Base-by-base conservation (phyloP, 2,797 vertebrate species). In the Schizothorax lantsangensis region DNA sequence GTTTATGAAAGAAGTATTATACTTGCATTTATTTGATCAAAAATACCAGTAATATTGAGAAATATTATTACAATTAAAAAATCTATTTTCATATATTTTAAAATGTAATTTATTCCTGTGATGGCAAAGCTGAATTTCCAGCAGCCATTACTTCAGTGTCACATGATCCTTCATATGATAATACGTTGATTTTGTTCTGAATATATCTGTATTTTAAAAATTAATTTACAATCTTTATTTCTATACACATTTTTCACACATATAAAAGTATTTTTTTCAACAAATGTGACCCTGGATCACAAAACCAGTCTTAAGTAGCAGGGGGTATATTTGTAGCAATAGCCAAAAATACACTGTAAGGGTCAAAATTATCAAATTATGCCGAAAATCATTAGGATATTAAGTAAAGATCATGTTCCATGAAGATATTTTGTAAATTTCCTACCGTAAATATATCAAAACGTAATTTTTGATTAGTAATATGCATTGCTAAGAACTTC, bases 1-100 rank as follows among this genome's bases (percentile, higher is more conserved):
- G 36, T 47, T 73, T 26, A 47, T 17, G 14, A 19, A 30, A 74
- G 6, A 47, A 9, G 14, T 33, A 15, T 52, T 23, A 54, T 54
- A 47, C 47, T 54, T 75, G 73, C 45, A 54, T 54, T 54, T 54
- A 23, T 77, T 54, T 54, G 10, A 77, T 54, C 5, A 77, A 77
- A 54, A 77, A 54, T 11, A 75, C 5, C n/a, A 19, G 15, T 36
- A 77, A 75, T 36, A 75, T 36, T 75, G 26, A 33, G 1, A 47
- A 30, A 47, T 30, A 47, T 30, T 74, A 5, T 17, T 47, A 21
- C 26, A 75, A 33, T 30, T 21, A 21, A 21, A 52, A 75, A 33
- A 33, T 6, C 9, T 19, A 1, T 75, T 75, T 75, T 30, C 30
- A 2, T 49, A 11, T 74, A 45, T 45, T 26, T 49, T 1, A 45